phyloP scores from a whole-genome alignment of 2,888 invertebrate species.

The Tetanocera ferruginea region DNA sequence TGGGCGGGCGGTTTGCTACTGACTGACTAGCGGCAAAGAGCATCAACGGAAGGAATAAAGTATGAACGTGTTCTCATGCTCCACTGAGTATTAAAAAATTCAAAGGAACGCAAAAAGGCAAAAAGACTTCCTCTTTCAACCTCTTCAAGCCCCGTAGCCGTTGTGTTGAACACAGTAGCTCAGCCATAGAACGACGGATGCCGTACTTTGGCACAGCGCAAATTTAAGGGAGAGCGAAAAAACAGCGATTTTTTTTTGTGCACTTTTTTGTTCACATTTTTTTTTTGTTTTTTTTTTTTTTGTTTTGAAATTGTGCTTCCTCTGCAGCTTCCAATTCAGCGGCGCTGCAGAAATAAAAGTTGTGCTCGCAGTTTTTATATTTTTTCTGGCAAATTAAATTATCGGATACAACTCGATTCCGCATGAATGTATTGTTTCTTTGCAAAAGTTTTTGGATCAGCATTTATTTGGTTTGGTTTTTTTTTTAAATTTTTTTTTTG shows the following conservation, averaged over 20 bases:
- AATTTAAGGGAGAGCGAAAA: not conserved
- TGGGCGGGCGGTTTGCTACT: not conserved
- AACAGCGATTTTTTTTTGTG: no score
- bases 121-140: conserved; percentile 22
- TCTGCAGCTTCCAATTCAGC: not conserved
- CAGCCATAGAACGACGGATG: not conserved
- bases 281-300: not conserved
- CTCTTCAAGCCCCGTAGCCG: not conserved
- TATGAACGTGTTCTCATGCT: conserved; percentile 53
- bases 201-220: conserved; percentile 6
- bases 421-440: conserved; percentile 44
- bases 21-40: conserved; percentile 7
- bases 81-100: conserved; percentile 47
- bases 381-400: conserved; percentile 47
- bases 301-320: conserved; percentile 18
- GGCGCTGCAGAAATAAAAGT: conserved; percentile 29
- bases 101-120: conserved; percentile 39
- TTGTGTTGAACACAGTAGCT: conserved; percentile 19
- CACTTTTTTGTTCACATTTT: no score
- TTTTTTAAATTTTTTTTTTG: not conserved
- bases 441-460: conserved; percentile 46
- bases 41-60: conserved; percentile 50
- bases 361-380: conserved; percentile 38
- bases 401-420: conserved; percentile 47
- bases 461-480: conserved; percentile 40